phyloP scores from a whole-genome alignment of 2,888 invertebrate genomes.

The Conomelus anceps region DNA sequence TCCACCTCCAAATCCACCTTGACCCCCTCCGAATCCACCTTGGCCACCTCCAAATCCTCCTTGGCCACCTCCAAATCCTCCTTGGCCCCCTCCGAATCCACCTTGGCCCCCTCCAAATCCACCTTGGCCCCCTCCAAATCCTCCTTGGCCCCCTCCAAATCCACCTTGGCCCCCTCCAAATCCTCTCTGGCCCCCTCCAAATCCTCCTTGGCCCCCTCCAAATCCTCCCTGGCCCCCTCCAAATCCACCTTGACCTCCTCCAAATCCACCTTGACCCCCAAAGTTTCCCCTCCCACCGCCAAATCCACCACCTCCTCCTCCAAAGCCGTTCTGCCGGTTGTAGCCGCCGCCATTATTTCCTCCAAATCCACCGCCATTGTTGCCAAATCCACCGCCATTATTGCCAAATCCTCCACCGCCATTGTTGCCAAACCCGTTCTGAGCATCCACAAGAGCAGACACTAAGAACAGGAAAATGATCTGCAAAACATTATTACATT shows the following conservation, averaged over 20 bases:
- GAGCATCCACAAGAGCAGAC: not conserved
- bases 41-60: not conserved
- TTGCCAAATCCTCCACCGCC: not conserved
- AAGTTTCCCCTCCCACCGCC: not conserved
- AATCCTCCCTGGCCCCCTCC: not conserved
- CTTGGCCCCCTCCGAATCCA: not conserved
- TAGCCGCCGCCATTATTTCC: too few species aligned
- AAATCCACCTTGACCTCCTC: not conserved
- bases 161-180: not conserved
- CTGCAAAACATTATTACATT: not conserved
- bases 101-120: not conserved
- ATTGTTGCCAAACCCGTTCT: not conserved
- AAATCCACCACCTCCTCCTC: not conserved
- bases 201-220: not conserved
- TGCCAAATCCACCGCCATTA: not conserved
- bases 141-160: not conserved
- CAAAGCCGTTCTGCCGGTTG: too few species aligned
- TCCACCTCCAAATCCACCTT: too few species aligned
- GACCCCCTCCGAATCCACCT: not conserved
- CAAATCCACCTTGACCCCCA: not conserved
- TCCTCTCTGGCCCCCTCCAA: not conserved
- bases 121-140: not conserved
- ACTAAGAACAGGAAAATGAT: not conserved
- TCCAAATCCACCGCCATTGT: not conserved
- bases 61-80: not conserved